Conservation (phyloP, 2,888 invertebrate genomes). For the Trissolcus japonicus region DNA sequence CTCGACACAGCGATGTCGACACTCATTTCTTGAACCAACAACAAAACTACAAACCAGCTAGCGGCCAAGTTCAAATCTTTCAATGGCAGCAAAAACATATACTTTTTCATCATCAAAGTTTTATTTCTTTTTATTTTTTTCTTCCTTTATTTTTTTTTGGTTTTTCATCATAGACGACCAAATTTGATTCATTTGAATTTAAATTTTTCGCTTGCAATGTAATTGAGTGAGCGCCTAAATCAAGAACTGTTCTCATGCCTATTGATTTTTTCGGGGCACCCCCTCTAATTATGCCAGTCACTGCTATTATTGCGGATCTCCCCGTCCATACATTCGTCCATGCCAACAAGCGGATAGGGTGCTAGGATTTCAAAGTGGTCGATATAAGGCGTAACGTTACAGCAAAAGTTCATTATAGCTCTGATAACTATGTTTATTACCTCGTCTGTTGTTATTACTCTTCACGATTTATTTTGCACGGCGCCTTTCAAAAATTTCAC, state of each 20-base stretch:
- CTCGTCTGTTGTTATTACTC: conserved; percentile 6
- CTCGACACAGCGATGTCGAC: conserved; percentile 67
- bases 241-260: conserved; percentile 57
- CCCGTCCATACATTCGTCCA: conserved; percentile 58
- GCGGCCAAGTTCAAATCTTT: conserved; percentile 74
- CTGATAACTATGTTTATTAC: conserved; percentile 61
- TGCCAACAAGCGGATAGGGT: conserved; percentile 56
- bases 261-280: conserved; percentile 60
- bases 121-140: conserved; percentile 1
- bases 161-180: too few species aligned
- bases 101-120: conserved; percentile 2
- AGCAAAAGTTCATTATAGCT: conserved; percentile 66
- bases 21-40: conserved; percentile 60
- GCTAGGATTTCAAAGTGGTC: conserved; percentile 60
- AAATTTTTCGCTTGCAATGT: conserved; percentile 37
- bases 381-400: conserved; percentile 60
- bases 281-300: conserved; percentile 61
- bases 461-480: too few species aligned
- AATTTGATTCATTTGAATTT: conserved; percentile 26
- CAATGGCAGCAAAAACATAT: conserved; percentile 38
- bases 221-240: conserved; percentile 58
- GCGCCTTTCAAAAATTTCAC: too few species aligned
- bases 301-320: conserved; percentile 59
- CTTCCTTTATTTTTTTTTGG: neutral
- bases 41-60: conserved; percentile 71